These are phyloP conservation scores for Pipistrellus pipistrellus DNA, from an alignment of 2,797 vertebrate species.

Conservation along the genomic window DNA sequence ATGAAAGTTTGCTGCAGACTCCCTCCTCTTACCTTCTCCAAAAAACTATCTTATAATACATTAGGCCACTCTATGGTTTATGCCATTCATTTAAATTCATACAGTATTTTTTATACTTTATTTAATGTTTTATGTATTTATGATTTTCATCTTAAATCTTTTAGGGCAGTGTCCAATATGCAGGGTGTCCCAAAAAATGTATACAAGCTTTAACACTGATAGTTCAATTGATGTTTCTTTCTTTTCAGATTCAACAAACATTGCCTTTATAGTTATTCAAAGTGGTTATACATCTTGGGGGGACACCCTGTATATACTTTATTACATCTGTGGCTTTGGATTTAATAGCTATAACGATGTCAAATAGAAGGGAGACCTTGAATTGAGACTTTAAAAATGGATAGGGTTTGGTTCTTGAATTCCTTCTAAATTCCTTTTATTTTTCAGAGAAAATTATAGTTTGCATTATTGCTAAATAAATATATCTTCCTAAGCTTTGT, in stretches of 20 bases:
- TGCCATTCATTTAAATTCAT: constrained; percentile 37
- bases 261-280: background rate
- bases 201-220: background rate
- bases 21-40: no score
- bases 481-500: constrained; percentile 26
- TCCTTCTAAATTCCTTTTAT: constrained; percentile 53
- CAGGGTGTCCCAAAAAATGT: background rate
- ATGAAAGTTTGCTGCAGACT: background rate
- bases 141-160: background rate
- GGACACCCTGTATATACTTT: background rate
- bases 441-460: constrained; percentile 54
- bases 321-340: constrained; percentile 9
- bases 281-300: background rate
- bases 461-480: constrained; percentile 33
- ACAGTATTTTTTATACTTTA: background rate
- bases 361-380: background rate
- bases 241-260: background rate
- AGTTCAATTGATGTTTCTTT: background rate
- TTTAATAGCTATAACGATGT: constrained; percentile 43
- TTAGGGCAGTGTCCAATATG: background rate
- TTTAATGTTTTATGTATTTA: background rate
- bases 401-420: constrained; percentile 17
- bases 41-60: background rate
- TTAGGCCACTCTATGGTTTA: background rate
- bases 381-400: constrained; percentile 19